These are phyloP conservation scores for Lutjanus argentimaculatus DNA, from an alignment of 2,797 vertebrate genomes.

Conservation along the genomic window DNA sequence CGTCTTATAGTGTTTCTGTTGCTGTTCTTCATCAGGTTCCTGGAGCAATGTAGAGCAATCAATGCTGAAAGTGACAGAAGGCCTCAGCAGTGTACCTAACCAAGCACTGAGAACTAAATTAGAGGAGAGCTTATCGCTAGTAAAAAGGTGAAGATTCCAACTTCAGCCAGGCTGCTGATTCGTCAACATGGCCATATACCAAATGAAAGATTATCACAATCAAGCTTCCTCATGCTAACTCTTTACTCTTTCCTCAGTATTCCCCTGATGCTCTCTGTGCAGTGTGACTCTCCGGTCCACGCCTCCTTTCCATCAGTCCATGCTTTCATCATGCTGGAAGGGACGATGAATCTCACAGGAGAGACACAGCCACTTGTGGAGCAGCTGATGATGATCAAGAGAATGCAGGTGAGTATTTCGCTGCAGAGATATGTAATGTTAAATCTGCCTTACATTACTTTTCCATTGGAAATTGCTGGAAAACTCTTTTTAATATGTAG, in stretches of 20 bases:
- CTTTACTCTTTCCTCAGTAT: constrained; percentile 83
- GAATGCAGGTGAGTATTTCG: constrained; percentile 92
- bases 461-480: no score
- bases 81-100: constrained; percentile 85
- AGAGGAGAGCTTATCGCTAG: constrained; percentile 90
- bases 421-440: neutral
- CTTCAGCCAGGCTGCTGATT: neutral
- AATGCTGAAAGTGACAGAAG: constrained; percentile 90
- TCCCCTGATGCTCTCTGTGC: constrained; percentile 91
- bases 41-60: constrained; percentile 94
- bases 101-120: constrained; percentile 88
- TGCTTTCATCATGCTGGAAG: constrained; percentile 95
- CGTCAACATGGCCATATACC: neutral
- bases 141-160: constrained; percentile 89
- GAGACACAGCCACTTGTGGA: constrained; percentile 96
- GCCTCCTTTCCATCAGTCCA: constrained; percentile 95
- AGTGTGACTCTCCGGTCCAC: constrained; percentile 87
- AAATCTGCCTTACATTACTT: neutral
- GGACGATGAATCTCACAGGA: constrained; percentile 97
- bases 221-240: neutral
- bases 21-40: constrained; percentile 84
- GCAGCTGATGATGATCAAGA: constrained; percentile 98
- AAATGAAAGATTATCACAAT: neutral
- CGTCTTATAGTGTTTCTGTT: constrained; percentile 13
- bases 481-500: no score